A percentile compares a stretch with the other conserved stretches of the same genome.
phyloP scores from a whole-genome alignment of 2,113 vertebrate species.

The Pollimyrus isidori region DNA sequence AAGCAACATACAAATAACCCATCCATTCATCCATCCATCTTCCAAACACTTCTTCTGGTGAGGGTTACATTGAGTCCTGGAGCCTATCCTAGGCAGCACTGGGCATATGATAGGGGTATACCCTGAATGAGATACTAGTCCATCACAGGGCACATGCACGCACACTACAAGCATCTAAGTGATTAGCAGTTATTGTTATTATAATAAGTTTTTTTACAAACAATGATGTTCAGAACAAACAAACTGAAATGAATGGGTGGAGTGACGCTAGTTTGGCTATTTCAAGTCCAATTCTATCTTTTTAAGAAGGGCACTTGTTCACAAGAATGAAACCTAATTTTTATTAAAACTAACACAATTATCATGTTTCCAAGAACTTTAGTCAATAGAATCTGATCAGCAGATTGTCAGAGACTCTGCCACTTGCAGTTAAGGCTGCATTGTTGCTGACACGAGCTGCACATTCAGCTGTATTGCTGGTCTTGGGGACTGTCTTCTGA shows the following conservation, averaged over 20 bases:
- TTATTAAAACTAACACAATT: background rate
- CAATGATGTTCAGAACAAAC: background rate
- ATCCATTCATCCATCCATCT: background rate
- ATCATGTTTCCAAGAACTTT: background rate
- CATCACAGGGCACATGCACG: background rate
- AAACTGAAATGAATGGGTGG: background rate
- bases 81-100: background rate
- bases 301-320: background rate
- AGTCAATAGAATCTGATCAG: background rate
- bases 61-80: background rate
- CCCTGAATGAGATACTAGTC: background rate
- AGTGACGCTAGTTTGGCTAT: background rate
- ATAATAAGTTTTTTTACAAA: background rate
- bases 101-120: background rate
- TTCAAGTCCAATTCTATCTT: background rate
- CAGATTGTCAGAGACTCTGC: background rate
- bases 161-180: background rate
- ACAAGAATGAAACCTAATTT: background rate
- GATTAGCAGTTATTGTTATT: background rate
- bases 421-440: background rate
- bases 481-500: background rate
- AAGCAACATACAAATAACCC: background rate
- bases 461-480: background rate
- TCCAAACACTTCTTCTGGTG: background rate
- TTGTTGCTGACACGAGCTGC: background rate